A percentile compares a stretch with the other conserved stretches of the same genome.
Conservation (phyloP, 2,113 vertebrate genomes). For the Phylloscopus trochiloides region DNA sequence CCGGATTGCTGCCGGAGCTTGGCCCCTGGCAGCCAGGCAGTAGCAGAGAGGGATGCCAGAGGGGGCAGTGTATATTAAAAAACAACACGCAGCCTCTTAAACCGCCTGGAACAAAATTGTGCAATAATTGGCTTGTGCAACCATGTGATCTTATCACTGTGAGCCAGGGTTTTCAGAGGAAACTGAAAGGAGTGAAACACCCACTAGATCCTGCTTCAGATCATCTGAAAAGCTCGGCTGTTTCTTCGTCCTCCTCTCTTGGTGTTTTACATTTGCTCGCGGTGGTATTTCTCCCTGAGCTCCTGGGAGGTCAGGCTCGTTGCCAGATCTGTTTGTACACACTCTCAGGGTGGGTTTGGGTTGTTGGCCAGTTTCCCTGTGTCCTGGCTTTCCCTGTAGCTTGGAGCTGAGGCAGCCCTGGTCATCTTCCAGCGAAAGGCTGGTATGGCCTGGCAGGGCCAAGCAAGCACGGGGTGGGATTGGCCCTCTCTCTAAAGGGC, state of each 20-base stretch:
- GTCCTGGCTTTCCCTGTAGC: constrained; percentile 7
- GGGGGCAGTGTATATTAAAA: constrained; percentile 49
- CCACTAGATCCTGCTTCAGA: constrained; percentile 37
- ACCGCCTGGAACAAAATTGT: background rate
- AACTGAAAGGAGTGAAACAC: constrained; percentile 36
- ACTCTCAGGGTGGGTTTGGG: background rate
- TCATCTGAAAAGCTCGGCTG: constrained; percentile 2
- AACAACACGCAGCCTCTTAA: background rate
- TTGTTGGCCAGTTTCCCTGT: background rate
- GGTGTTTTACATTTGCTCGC: background rate
- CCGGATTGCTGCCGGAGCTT: background rate
- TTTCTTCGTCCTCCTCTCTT: background rate
- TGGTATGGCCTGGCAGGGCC: background rate
- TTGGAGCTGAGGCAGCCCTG: background rate
- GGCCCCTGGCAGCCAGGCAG: background rate
- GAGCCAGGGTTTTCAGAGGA: constrained; percentile 24
- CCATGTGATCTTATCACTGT: constrained; percentile 13
- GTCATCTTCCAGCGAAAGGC: background rate
- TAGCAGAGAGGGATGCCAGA: constrained; percentile 19
- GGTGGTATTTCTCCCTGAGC: background rate
- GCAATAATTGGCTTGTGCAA: constrained; percentile 17
- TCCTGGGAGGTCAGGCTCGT: background rate
- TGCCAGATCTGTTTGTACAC: constrained; percentile 32
- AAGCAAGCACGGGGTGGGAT: background rate
- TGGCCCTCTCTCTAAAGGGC: background rate